Percentiles rank a stretch among this genome's conserved stretches.
Evolutionary conservation across 2,797 vertebrate species (phyloP).

Genomic region (Danio aesculapii): DNA sequence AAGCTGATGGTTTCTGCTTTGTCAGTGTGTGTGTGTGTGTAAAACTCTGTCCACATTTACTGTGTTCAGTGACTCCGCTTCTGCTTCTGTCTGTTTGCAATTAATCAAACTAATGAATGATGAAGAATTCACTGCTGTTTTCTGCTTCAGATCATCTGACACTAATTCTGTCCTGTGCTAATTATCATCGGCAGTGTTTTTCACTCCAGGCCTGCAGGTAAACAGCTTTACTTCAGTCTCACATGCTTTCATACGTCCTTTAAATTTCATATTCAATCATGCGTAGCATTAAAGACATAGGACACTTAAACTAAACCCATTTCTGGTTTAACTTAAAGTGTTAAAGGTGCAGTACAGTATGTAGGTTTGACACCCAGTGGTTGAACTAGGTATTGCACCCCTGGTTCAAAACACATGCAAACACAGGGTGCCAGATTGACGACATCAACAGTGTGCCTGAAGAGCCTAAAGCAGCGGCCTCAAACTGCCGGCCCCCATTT

Average conservation of each 20-base stretch:
- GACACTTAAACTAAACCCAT: not conserved
- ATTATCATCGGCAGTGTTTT: not conserved
- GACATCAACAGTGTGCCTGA: too few species aligned
- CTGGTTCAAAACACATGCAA: too few species aligned
- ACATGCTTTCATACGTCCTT: not conserved
- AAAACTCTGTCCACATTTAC: conserved; percentile 1
- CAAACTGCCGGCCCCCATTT: too few species aligned
- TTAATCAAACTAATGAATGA: conserved; percentile 25
- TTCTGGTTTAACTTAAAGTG: not conserved
- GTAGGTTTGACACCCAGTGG: too few species aligned
- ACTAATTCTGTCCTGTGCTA: conserved; percentile 10
- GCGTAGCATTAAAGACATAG: not conserved
- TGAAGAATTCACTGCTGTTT: conserved; percentile 10
- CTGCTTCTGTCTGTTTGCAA: conserved; percentile 14
- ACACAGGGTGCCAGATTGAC: too few species aligned
- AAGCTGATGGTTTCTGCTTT: too few species aligned
- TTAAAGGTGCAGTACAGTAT: too few species aligned
- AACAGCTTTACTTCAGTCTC: not conserved
- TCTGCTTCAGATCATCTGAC: not conserved
- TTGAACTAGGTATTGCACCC: too few species aligned
- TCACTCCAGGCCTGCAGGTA: not conserved
- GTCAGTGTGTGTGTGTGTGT: too few species aligned
- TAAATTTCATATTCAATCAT: not conserved
- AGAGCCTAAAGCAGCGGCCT: too few species aligned
- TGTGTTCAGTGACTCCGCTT: conserved; percentile 1